phyloP scores from a whole-genome alignment of 37 sponge, comb jelly and placozoan species.

The Oscarella lobularis region DNA sequence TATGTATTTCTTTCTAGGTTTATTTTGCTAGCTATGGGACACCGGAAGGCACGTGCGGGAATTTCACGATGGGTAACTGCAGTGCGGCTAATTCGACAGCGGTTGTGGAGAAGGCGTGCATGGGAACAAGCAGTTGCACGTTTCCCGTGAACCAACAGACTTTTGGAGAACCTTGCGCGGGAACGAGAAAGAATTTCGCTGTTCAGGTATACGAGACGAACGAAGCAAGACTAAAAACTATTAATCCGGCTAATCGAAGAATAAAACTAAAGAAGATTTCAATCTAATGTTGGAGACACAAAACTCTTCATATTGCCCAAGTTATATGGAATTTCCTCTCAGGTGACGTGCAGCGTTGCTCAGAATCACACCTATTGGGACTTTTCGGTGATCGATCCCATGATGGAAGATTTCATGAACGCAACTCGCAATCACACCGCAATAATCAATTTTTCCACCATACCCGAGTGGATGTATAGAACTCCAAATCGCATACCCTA shows the following conservation, averaged over 20 bases:
- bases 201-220: constrained; percentile 8
- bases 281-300: too few species aligned
- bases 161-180: constrained; percentile 1
- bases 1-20: background rate
- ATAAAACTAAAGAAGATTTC: too few species aligned
- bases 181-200: background rate
- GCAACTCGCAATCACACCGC: constrained; percentile 1
- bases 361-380: constrained; percentile 6
- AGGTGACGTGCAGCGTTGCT: background rate
- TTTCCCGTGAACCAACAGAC: background rate
- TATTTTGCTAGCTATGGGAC: constrained; percentile 7
- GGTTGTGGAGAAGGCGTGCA: background rate
- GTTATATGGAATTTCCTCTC: background rate
- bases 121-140: background rate
- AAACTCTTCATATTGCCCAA: too few species aligned
- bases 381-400: constrained; percentile 3
- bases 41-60: background rate
- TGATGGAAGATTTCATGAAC: constrained; percentile 7
- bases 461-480: constrained; percentile 6
- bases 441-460: constrained; percentile 5
- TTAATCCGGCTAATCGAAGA: too few species aligned
- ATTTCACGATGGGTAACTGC: constrained; percentile 3
- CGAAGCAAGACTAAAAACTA: too few species aligned
- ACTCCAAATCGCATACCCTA: background rate
- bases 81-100: background rate